phyloP scores from a whole-genome alignment of 2,113 vertebrate genomes.

The Eptesicus fuscus region DNA sequence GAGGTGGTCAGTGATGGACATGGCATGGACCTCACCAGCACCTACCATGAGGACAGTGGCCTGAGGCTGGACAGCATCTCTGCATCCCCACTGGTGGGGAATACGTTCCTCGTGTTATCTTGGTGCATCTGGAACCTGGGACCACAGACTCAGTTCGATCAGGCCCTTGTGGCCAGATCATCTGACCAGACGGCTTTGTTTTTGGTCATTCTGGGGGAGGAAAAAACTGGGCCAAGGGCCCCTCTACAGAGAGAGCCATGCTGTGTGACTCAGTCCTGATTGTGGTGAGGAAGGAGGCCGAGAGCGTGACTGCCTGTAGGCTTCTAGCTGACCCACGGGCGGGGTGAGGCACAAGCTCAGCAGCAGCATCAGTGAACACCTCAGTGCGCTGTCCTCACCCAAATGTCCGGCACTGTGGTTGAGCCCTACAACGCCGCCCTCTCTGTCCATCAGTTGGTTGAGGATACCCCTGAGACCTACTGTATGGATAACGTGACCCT shows the following conservation, averaged over 20 bases:
- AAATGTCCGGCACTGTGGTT: conserved; percentile 93
- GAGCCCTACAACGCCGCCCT: conserved; percentile 94
- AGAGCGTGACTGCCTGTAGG: background rate
- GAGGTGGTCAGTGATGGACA: conserved; percentile 94
- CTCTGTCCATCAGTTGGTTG: conserved; percentile 93
- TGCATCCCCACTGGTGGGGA: background rate
- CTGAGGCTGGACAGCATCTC: conserved; percentile 76
- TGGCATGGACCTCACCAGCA: conserved; percentile 91
- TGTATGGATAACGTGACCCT: conserved; percentile 94
- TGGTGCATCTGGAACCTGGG: background rate
- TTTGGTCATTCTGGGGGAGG: background rate
- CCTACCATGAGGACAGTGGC: conserved; percentile 93
- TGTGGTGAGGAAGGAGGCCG: background rate
- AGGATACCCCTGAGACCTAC: conserved; percentile 94
- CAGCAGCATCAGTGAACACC: conserved; percentile 94
- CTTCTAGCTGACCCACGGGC: background rate
- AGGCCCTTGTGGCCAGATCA: background rate
- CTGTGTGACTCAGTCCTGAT: background rate
- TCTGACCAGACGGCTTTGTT: background rate
- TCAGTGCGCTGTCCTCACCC: conserved; percentile 93
- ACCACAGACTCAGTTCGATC: background rate
- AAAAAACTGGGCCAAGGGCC: background rate
- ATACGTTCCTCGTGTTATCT: background rate
- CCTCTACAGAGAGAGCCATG: too few species aligned
- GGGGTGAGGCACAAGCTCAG: conserved; percentile 67